Evolutionary conservation across 2,113 vertebrate genomes (phyloP), one percentile per base, ranked within the genome.

Genomic region (Petromus typicus): DNA sequence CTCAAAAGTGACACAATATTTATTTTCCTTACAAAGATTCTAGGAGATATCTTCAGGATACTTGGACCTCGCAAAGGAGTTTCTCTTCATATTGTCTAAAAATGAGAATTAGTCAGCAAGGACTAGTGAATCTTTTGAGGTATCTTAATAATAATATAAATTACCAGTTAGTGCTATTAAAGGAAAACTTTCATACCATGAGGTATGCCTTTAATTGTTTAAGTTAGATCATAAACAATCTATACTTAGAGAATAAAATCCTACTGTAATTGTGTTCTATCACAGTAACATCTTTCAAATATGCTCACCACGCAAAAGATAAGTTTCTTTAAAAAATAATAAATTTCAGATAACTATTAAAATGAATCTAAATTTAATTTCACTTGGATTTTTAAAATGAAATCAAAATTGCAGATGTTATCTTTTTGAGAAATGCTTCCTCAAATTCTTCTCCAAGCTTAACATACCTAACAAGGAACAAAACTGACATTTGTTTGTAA

Each of bases 141-240:
- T 32, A 63, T 51, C 17, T 66, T 2, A 76, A 78, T 6, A 86
- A 43, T 81, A 59, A 92, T 57, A 83, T 89, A 79, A 86, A 90
- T 40, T 22, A 82, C 32, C 20, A 34, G 48, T 67, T 92, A 69
- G 25, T 45, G 40, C 17, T 93, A 67, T 32, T 40, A 40, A 25
- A 73, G 73, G 40, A 88, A 75, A 63, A 12, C 61, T 97, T 95
- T 90, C 88, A 95, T 93, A 96, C 96, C 91, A 93, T 67, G 97
- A 92, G 96, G 97, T 95, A 94, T 96, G 86, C 84, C 30, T 85
- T 98, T 96, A 97, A 97, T 94, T 93, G 78, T 94, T 97, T 96
- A 95, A 96, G 86, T 88, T 93, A 97, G 89, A 97, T 94, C 96
- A 97, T 91, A 98, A 97, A 95, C 92, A 90, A 97, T 43, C 88